Conservation (phyloP, 2,113 vertebrate species). For the Coryphaenoides rupestris region DNA sequence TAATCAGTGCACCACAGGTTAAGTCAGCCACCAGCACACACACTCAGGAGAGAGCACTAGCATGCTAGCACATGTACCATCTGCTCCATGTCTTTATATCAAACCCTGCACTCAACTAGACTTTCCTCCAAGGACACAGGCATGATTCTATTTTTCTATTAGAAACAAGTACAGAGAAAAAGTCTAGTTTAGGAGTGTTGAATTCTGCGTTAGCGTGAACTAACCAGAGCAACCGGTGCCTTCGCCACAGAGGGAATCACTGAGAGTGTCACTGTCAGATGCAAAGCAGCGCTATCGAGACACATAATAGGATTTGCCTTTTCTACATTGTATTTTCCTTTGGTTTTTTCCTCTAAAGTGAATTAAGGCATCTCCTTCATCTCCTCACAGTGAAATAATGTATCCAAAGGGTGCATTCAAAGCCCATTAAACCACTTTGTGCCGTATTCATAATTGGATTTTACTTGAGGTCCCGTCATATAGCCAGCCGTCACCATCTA, state of each 20-base stretch:
- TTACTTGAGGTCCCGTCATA: constrained; percentile 56
- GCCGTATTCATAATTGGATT: constrained; percentile 66
- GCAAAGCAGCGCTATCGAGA: constrained; percentile 46
- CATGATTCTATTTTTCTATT: no score
- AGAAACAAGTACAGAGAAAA: no score
- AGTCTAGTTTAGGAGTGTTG: no score
- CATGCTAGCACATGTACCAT: no score
- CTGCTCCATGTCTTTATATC: no score
- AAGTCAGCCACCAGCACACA: no score
- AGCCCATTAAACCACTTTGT: constrained; percentile 61
- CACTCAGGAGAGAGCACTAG: no score
- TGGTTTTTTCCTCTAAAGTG: constrained; percentile 40
- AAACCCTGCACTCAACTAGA: no score
- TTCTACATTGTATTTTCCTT: constrained; percentile 47
- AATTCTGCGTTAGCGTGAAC: no score
- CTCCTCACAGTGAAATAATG: constrained; percentile 57
- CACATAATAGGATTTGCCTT: constrained; percentile 56
- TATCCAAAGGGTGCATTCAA: constrained; percentile 52
- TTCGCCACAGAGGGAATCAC: constrained; percentile 23
- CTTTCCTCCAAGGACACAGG: no score
- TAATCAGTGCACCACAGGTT: no score
- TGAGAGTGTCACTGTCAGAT: constrained; percentile 53
- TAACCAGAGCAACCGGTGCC: not conserved
- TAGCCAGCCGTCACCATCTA: constrained; percentile 58
- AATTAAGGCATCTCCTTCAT: constrained; percentile 59